Conservation (phyloP, 2,113 vertebrate genomes). For the Atractosteus spatula region DNA sequence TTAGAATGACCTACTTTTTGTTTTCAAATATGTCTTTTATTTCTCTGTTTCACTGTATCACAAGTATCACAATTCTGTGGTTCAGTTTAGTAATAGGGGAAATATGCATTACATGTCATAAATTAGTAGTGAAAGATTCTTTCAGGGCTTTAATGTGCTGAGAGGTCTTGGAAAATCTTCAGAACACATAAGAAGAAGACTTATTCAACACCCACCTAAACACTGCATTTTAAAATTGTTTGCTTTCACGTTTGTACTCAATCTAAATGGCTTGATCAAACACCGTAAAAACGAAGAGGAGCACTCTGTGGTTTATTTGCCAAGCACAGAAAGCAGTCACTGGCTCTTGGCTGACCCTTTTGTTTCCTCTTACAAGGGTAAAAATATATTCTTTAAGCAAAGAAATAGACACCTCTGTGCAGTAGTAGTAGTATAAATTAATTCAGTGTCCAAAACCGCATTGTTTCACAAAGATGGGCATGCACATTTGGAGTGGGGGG, state of each 20-base stretch:
- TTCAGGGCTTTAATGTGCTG: too few species aligned
- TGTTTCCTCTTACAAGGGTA: not conserved
- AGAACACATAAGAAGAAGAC: too few species aligned
- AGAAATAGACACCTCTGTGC: constrained; percentile 2
- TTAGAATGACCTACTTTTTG: constrained; percentile 5
- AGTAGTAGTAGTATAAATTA: not conserved
- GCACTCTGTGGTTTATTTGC: not conserved
- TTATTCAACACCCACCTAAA: too few species aligned
- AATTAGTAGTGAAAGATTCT: too few species aligned
- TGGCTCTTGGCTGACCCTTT: constrained; percentile 9
- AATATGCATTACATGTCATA: too few species aligned
- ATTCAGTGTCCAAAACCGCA: not conserved
- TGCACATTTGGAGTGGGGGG: not conserved
- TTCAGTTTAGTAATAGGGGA: too few species aligned
- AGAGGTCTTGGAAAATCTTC: too few species aligned
- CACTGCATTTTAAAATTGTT: too few species aligned
- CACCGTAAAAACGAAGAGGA: not conserved
- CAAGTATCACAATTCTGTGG: too few species aligned
- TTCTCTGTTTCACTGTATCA: not conserved
- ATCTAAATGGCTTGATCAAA: too few species aligned
- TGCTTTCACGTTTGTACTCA: too few species aligned
- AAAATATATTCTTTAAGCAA: not conserved
- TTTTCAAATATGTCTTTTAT: not conserved
- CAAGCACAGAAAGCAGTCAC: not conserved
- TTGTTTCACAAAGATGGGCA: not conserved